A percentile compares a stretch with the other conserved stretches of the same genome.
These are phyloP conservation scores for Staurois parvus DNA, from an alignment of 2,797 vertebrate genomes.

Conservation along the genomic window DNA sequence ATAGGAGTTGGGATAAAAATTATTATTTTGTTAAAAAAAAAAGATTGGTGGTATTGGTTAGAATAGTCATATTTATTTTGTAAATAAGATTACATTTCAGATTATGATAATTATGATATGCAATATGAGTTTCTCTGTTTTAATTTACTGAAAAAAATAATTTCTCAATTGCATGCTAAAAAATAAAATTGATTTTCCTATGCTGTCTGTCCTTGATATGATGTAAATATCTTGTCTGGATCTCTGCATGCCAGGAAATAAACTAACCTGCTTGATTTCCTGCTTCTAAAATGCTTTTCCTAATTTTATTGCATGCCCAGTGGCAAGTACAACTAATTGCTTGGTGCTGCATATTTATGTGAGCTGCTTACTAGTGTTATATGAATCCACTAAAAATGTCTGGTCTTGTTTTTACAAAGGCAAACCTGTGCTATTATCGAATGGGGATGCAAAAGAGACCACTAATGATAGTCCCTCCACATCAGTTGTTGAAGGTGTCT, in stretches of 20 bases:
- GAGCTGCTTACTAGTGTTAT: background rate
- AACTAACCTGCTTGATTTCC: background rate
- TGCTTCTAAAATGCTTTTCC: background rate
- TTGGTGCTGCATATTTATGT: background rate
- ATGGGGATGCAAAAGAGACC: conserved; percentile 66
- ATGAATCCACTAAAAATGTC: conserved; percentile 12
- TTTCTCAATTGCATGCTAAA: background rate
- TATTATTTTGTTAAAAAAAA: background rate
- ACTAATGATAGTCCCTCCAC: conserved; percentile 14
- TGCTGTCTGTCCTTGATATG: background rate
- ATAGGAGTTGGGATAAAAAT: background rate
- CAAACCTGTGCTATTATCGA: conserved; percentile 72
- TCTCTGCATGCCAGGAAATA: conserved; percentile 2
- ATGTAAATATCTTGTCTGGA: background rate
- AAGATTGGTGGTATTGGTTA: background rate
- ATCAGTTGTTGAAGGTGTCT: background rate
- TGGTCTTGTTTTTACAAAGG: conserved; percentile 70
- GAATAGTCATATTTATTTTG: background rate
- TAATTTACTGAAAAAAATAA: conserved; percentile 21
- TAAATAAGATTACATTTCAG: background rate
- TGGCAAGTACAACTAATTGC: background rate
- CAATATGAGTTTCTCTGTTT: background rate
- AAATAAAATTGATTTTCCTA: conserved; percentile 55
- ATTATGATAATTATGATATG: background rate
- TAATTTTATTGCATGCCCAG: background rate